phyloP scores from a whole-genome alignment of 2,888 invertebrate species.

The Rhodophaea formosa region DNA sequence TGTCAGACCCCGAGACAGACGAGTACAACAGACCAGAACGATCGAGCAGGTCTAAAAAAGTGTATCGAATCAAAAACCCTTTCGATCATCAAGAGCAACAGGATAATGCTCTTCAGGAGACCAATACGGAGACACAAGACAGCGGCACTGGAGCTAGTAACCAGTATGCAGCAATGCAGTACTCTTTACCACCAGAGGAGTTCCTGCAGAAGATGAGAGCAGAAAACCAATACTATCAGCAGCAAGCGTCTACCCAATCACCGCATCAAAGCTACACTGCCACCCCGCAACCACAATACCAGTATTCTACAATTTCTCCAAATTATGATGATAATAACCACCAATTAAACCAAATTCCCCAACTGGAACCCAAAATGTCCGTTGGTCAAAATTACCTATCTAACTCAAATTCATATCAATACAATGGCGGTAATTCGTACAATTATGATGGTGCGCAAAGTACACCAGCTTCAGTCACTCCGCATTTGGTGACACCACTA shows the following conservation, averaged over 20 bases:
- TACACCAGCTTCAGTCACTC: conserved; percentile 60
- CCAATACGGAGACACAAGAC: conserved; percentile 51
- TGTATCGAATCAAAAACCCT: conserved; percentile 71
- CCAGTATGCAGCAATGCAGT: conserved; percentile 73
- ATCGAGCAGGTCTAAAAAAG: conserved; percentile 53
- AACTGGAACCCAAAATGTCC: conserved; percentile 55
- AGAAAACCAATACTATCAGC: conserved; percentile 65
- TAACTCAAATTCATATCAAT: conserved; percentile 55
- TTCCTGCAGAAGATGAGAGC: conserved; percentile 70
- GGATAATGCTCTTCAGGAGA: conserved; percentile 41
- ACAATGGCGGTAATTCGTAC: conserved; percentile 51
- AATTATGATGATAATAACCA: conserved; percentile 55
- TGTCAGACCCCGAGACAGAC: conserved; percentile 52
- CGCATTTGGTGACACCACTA: conserved; percentile 59
- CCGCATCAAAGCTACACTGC: conserved; percentile 63
- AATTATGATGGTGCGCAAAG: conserved; percentile 55
- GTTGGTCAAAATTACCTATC: conserved; percentile 49
- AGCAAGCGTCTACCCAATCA: conserved; percentile 56
- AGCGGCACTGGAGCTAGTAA: conserved; percentile 70
- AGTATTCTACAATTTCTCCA: conserved; percentile 59
- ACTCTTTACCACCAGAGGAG: conserved; percentile 74
- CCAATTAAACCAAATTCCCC: conserved; percentile 51
- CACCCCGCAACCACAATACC: conserved; percentile 69
- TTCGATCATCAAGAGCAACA: conserved; percentile 63
- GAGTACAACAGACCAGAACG: conserved; percentile 54